Evolutionary conservation across 2,113 vertebrate genomes (phyloP).

Genomic region (Theristicus caerulescens): DNA sequence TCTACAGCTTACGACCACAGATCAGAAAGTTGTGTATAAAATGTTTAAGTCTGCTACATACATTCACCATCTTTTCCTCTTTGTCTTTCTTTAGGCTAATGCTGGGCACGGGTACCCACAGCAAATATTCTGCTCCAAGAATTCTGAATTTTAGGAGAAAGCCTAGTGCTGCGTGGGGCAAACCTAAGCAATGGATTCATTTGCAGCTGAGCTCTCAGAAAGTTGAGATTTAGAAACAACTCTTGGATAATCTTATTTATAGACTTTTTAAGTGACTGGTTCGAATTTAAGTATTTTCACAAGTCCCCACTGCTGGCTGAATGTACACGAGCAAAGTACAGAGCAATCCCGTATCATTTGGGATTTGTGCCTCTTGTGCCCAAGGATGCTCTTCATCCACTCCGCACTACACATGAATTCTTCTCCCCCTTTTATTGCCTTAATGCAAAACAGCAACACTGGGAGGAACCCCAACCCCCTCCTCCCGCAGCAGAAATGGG

Average conservation of each 20-base stretch:
- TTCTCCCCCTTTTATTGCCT: neutral
- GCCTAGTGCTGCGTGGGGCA: fast-evolving
- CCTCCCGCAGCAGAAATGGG: fast-evolving
- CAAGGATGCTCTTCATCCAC: neutral
- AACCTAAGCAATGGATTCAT: neutral
- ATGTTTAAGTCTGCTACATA: neutral
- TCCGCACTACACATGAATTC: fast-evolving
- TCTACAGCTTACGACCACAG: neutral
- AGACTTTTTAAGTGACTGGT: neutral
- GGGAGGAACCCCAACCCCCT: neutral
- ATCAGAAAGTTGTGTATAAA: neutral
- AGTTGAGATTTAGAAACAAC: neutral
- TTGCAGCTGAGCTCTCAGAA: neutral
- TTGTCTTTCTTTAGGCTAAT: too few relatives aligned
- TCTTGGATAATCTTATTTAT: neutral
- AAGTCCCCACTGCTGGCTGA: neutral
- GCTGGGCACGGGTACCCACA: neutral
- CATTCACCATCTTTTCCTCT: neutral
- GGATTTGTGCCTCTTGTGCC: neutral
- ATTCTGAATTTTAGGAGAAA: neutral
- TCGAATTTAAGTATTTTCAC: fast-evolving
- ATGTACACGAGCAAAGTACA: fast-evolving
- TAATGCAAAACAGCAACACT: fast-evolving
- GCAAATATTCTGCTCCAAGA: neutral
- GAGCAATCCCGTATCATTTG: neutral